These are phyloP conservation scores for Lordiphosa fenestrarum DNA, from an alignment of 2,888 invertebrate species.

Conservation along the genomic window DNA sequence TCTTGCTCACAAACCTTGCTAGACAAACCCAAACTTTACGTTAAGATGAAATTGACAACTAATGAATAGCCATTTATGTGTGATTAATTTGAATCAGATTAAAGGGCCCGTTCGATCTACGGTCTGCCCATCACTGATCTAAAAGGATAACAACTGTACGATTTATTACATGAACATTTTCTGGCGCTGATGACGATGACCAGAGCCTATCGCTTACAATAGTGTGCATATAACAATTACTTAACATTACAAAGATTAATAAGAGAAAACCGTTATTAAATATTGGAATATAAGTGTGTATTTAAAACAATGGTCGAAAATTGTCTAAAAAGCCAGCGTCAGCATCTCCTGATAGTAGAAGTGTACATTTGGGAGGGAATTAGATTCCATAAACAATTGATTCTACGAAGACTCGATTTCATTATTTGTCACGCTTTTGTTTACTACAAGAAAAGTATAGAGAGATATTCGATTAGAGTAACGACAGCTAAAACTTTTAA, in stretches of 20 bases:
- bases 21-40: no score
- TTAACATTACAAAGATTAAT: slow-evolving; percentile 16
- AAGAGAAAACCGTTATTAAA: not conserved
- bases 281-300: no score
- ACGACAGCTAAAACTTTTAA: slow-evolving; percentile 29
- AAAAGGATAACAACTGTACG: no score
- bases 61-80: no score
- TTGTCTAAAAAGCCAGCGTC: slow-evolving; percentile 16
- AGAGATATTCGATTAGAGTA: slow-evolving; percentile 31
- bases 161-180: no score
- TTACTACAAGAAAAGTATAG: slow-evolving; percentile 67
- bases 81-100: no score
- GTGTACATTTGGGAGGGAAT: slow-evolving; percentile 36
- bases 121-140: no score
- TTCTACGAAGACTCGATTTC: slow-evolving; percentile 29
- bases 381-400: slow-evolving; percentile 33
- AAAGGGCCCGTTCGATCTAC: no score
- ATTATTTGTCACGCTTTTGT: slow-evolving; percentile 74
- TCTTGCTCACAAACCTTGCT: no score
- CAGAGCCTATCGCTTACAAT: slow-evolving; percentile 32
- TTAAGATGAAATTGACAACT: no score
- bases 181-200: no score
- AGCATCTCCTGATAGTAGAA: slow-evolving; percentile 20
- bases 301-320: slow-evolving; percentile 1
- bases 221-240: slow-evolving; percentile 34